Evolutionary conservation across 1,140 invertebrate species (phyloP), one percentile per base, ranked within the genome.

Genomic region (Drosophila melanica): DNA sequence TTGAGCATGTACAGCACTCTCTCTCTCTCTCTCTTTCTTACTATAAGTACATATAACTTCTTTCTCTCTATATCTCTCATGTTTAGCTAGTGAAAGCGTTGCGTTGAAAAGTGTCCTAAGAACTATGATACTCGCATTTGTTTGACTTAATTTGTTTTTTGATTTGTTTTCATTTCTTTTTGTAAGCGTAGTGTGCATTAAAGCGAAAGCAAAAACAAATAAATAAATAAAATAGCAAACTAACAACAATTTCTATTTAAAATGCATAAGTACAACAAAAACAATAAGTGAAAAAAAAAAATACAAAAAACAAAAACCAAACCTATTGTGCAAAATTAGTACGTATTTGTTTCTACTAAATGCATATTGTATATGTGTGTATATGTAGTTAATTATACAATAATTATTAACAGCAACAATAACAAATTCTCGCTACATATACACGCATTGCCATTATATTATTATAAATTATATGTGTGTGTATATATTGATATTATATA

Each of bases 121-220:
- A 62, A 81, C 60, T 85, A 77, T 90, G 81, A 79, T 74, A 79
- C 74, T 78, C 64, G 79, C 78, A 77, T 86, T 84, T 70, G 75
- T 73, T 70, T 54, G 45, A 75, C 72, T 76, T 70, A 35, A 35
- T 41, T 54, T 77, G 73, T 74, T 76, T 64, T 64, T 58, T 60
- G 23, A 51, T 70, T 81, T 76, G 59, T 64, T 64, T 53, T 64
- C 4, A 53, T 35, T 51, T 51, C 6, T 51, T 71, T 81, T 82
- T 65, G 79, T 77, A 86, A 90, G 78, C 90, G 90, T 91, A 91
- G 90, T 91, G 90, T 91, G 90, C 90, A 91, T 91, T 73, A 76
- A 78, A 75, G 68, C 68, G 75, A 80, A 82, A 87, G 75, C 68
- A 68, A 81, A 90, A 84, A 84, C 81, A 89, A 81, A 90, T 82